Conservation (phyloP, 2,888 invertebrate species). For the Drosophila vallismaia region DNA sequence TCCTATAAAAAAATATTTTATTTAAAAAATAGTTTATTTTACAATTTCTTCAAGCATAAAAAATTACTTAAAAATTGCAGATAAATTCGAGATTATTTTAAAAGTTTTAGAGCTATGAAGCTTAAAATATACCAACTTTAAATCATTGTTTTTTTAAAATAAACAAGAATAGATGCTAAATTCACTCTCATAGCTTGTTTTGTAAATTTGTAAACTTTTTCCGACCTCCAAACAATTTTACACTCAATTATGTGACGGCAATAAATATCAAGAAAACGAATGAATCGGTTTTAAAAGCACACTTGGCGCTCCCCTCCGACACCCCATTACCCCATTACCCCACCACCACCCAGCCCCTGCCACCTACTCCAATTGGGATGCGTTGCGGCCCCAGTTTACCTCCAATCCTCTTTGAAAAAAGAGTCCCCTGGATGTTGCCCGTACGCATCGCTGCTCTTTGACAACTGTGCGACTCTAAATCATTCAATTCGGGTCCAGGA, state of each 20-base stretch:
- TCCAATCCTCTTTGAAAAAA: background rate
- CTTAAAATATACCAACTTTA: background rate
- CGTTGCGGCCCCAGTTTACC: conserved; percentile 8
- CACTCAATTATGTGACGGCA: conserved; percentile 74
- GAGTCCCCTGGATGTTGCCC: conserved; percentile 49
- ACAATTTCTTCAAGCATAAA: too few relatives aligned
- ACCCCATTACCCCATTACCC: conserved; percentile 6
- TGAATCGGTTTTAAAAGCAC: conserved; percentile 77
- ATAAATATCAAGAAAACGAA: conserved; percentile 67
- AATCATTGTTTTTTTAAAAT: too few relatives aligned
- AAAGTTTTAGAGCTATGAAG: too few relatives aligned
- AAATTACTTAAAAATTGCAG: too few relatives aligned
- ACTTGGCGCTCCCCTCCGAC: conserved; percentile 68
- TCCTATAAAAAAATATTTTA: too few relatives aligned
- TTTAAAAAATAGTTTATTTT: too few relatives aligned
- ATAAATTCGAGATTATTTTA: too few relatives aligned
- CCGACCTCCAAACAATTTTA: conserved; percentile 58
- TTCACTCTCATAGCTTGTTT: background rate
- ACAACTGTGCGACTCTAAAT: conserved; percentile 74
- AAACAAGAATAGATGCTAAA: too few relatives aligned
- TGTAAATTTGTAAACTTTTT: conserved; percentile 29
- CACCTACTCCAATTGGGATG: conserved; percentile 25
- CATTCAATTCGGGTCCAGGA: conserved; percentile 66
- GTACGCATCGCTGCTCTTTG: conserved; percentile 78
- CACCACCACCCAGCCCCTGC: background rate